Evolutionary conservation across 2,888 invertebrate species (phyloP).

Genomic region (Agriotes lineatus): DNA sequence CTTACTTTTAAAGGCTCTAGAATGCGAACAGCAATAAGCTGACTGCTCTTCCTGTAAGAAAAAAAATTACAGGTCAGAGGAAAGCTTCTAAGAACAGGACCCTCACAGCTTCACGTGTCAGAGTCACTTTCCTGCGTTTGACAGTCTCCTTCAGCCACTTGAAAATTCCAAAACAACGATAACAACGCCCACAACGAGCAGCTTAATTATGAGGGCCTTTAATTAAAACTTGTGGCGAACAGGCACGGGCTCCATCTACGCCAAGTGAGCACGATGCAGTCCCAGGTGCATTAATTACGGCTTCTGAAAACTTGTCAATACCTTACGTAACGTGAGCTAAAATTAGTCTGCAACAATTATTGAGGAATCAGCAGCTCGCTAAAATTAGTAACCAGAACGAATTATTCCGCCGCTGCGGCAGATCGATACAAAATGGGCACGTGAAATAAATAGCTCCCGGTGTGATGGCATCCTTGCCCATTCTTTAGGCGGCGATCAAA

Average conservation of each 20-base stretch:
- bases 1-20: too few species aligned
- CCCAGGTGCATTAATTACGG: slow-evolving; percentile 16
- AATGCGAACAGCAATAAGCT: too few species aligned
- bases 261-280: slow-evolving; percentile 6
- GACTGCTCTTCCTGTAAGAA: too few species aligned
- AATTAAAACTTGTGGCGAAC: slow-evolving; percentile 28
- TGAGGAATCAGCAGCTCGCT: background rate
- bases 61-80: too few species aligned
- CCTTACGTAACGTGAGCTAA: slow-evolving; percentile 6
- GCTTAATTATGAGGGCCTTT: slow-evolving; percentile 33
- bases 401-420: background rate
- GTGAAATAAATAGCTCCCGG: background rate
- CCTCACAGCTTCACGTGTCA: too few species aligned
- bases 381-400: slow-evolving; percentile 6
- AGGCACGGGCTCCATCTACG: background rate
- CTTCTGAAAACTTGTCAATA: slow-evolving; percentile 4
- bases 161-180: slow-evolving; percentile 7
- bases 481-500: slow-evolving; percentile 1
- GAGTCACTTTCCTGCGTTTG: too few species aligned
- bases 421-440: slow-evolving; percentile 9
- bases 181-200: background rate
- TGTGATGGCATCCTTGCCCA: background rate
- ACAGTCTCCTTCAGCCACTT: background rate
- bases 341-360: slow-evolving; percentile 9
- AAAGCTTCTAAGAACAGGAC: too few species aligned